Evolutionary conservation across 2,113 vertebrate species (phyloP), one percentile per base, ranked within the genome.

Genomic region (Sinocyclocheilus anshuiensis): DNA sequence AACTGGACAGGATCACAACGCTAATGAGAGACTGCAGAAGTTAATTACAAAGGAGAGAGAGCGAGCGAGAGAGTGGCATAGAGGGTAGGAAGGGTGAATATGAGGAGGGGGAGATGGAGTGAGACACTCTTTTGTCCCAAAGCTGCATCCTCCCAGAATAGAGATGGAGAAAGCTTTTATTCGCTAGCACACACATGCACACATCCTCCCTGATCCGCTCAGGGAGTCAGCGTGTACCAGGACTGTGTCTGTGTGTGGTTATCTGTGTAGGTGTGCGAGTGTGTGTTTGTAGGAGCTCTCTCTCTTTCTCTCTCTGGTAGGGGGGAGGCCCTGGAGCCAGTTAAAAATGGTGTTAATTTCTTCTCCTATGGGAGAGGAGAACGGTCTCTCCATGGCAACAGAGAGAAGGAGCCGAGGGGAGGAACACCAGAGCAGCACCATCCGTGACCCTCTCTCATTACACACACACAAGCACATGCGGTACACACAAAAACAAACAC

Each of bases 301-400:
- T 92, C 92, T 93, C 91, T 92, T 93, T 93, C 93, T 94, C 91
- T 84, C 71, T 57, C 83, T 78, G 82, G 82, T 69, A 92, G 92
- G 94, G 94, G 93, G 94, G 93, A 93, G 94, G 93, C 93, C 94
- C 94, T 93, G 91, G 86, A 94, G 95, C 94, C 94, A 94, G 94
- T 95, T 94, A 95, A 95, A 95, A 95, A 95, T 95, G 93, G 94
- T 95, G 94, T 95, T 95, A 95, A 95, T 95, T 95, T 95, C 93
- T 94, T 91, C 91, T 95, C 95, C 94, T 95, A 94, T 95, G 95
- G 95, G 95, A 95, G 94, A 94, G 93, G 94, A 94, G 94, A 94
- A 93, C 91, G 86, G 92, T 92, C 93, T 95, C 95, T 95, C 95
- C 94, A 95, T 95, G 95, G 94, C 95, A 95, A 95, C 95, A 93